These are phyloP conservation scores for Eumerus sabulonum DNA, from an alignment of 2,888 invertebrate species.

Conservation along the genomic window DNA sequence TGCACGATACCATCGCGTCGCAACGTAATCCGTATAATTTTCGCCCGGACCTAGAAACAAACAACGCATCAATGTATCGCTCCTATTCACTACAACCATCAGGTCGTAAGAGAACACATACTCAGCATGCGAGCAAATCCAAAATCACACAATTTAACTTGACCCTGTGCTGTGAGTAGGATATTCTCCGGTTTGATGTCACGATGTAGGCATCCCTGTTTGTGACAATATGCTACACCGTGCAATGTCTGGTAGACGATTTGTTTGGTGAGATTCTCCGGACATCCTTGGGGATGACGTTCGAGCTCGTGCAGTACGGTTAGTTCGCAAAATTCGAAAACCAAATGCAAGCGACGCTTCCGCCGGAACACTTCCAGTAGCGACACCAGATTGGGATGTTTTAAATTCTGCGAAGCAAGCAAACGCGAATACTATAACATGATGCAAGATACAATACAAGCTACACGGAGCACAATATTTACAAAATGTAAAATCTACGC, in stretches of 20 bases:
- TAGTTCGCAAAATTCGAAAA: conserved; percentile 99
- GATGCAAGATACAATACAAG: too few relatives aligned
- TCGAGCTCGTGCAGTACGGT: conserved; percentile 98
- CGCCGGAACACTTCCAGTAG: conserved; percentile 98
- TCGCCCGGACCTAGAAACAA: conserved; percentile 90
- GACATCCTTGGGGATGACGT: conserved; percentile 94
- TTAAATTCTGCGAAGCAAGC: conserved; percentile 89
- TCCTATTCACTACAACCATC: conserved; percentile 33
- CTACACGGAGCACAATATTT: too few relatives aligned
- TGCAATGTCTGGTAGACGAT: conserved; percentile 97
- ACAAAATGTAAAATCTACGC: too few relatives aligned
- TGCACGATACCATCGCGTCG: conserved; percentile 98
- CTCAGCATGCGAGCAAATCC: conserved; percentile 98
- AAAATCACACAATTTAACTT: conserved; percentile 98
- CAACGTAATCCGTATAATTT: conserved; percentile 99
- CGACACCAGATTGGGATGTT: conserved; percentile 98
- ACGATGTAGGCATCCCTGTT: conserved; percentile 95
- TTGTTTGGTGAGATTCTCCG: conserved; percentile 93
- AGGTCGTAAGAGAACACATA: conserved; percentile 75
- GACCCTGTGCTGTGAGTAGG: conserved; percentile 92
- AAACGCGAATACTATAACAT: background rate
- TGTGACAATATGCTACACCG: conserved; percentile 97
- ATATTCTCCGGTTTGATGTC: conserved; percentile 99
- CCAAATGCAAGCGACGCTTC: conserved; percentile 96
- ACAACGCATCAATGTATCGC: conserved; percentile 31